Conservation (phyloP, 2,797 vertebrate species). For the Geotrypetes seraphini region DNA sequence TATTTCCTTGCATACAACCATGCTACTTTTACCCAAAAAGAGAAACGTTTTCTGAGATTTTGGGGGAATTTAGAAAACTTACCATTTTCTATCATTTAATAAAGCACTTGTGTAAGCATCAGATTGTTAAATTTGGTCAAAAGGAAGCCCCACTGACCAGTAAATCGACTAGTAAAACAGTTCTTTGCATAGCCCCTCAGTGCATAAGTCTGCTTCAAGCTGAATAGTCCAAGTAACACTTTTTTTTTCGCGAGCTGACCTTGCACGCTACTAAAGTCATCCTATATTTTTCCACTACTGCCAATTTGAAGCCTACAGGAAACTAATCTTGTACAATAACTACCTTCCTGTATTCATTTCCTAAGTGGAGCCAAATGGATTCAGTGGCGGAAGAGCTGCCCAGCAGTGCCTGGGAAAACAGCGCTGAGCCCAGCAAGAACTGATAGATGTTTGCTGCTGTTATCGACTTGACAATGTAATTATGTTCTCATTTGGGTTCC, state of each 20-base stretch:
- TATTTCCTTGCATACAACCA: no score
- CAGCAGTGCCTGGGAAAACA: conserved; percentile 48
- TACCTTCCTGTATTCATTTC: conserved; percentile 63
- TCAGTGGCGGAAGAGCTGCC: conserved; percentile 43
- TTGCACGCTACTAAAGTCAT: conserved; percentile 56
- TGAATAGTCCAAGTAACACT: conserved; percentile 13
- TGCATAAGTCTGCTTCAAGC: conserved; percentile 6
- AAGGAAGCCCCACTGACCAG: no score
- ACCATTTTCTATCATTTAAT: no score
- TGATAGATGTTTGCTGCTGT: conserved; percentile 28
- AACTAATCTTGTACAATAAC: conserved; percentile 64
- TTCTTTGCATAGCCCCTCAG: not conserved
- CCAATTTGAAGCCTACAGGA: conserved; percentile 63
- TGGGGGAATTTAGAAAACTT: no score
- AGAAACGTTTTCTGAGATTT: no score
- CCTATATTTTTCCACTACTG: conserved; percentile 54
- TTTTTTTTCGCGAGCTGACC: conserved; percentile 62
- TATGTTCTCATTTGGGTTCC: conserved; percentile 42
- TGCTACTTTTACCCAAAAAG: no score
- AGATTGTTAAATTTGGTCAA: no score
- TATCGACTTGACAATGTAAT: conserved; percentile 52
- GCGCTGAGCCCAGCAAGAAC: conserved; percentile 63
- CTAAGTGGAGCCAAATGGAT: conserved; percentile 64
- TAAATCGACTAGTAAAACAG: not conserved
- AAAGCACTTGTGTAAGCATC: no score